Conservation (phyloP, 2,113 vertebrate genomes). For the Dipodomys spectabilis region DNA sequence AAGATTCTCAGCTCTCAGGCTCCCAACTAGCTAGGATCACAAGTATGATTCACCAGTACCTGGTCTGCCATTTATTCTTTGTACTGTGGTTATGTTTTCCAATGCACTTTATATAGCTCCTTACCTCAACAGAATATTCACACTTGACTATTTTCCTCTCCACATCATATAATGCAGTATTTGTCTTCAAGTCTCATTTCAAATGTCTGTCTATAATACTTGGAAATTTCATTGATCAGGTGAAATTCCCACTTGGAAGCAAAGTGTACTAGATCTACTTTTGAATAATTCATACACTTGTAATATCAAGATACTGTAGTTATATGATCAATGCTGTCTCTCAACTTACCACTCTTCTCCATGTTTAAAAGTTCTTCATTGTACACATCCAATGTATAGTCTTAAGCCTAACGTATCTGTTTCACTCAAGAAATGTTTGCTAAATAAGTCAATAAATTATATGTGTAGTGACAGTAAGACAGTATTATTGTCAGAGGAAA, state of each 20-base stretch:
- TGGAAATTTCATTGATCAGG: background rate
- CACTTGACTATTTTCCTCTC: background rate
- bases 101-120: background rate
- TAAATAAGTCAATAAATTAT: background rate
- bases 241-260: background rate
- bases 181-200: background rate
- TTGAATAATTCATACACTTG: background rate
- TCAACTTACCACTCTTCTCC: background rate
- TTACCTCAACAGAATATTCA: background rate
- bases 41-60: too few species aligned
- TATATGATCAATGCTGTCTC: background rate
- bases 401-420: too few species aligned
- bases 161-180: background rate
- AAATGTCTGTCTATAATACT: background rate
- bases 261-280: background rate
- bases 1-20: too few species aligned
- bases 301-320: background rate
- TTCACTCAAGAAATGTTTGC: background rate
- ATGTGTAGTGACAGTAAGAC: background rate
- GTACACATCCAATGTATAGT: background rate
- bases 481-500: background rate
- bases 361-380: background rate
- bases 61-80: background rate
- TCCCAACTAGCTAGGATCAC: too few species aligned
- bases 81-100: background rate